These are phyloP conservation scores for Carassius carassius DNA, from an alignment of 2,113 vertebrate genomes.

Conservation along the genomic window DNA sequence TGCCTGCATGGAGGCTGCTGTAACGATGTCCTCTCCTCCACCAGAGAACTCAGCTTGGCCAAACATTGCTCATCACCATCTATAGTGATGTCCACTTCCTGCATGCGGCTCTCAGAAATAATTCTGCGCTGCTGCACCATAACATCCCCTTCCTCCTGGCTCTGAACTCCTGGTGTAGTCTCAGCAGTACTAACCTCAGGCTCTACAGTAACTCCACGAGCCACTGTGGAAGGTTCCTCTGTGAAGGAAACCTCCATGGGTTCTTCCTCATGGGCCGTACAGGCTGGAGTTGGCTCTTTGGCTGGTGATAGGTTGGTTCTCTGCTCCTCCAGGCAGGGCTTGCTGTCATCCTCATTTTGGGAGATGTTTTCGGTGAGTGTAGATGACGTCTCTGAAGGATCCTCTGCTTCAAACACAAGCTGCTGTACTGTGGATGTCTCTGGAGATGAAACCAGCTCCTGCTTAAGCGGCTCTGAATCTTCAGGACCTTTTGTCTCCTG, in stretches of 20 bases:
- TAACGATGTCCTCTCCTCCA: slow-evolving; percentile 73
- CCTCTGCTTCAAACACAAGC: slow-evolving; percentile 60
- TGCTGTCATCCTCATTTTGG: slow-evolving; percentile 61
- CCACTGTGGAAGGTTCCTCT: slow-evolving; percentile 47
- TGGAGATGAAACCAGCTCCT: slow-evolving; percentile 49
- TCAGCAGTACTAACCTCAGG: slow-evolving; percentile 57
- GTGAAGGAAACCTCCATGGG: slow-evolving; percentile 64
- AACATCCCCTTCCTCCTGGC: slow-evolving; percentile 50
- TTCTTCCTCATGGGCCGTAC: slow-evolving; percentile 64
- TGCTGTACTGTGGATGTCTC: slow-evolving; percentile 52
- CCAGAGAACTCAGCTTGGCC: slow-evolving; percentile 72
- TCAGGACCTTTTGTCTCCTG: slow-evolving; percentile 55
- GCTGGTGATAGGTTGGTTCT: slow-evolving; percentile 71
- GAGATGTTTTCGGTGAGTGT: slow-evolving; percentile 70
- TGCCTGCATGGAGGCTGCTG: slow-evolving; percentile 74
- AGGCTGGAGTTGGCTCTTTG: slow-evolving; percentile 71
- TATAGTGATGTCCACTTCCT: slow-evolving; percentile 71
- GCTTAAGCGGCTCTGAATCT: slow-evolving; percentile 55
- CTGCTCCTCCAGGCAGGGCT: slow-evolving; percentile 71
- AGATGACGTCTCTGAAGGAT: slow-evolving; percentile 66
- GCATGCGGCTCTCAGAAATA: background rate
- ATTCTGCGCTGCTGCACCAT: background rate
- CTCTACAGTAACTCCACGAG: slow-evolving; percentile 57
- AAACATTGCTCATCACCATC: slow-evolving; percentile 70
- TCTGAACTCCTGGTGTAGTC: slow-evolving; percentile 62